Conservation (phyloP, 1,140 invertebrate species). For the Lepidostoma basale region DNA sequence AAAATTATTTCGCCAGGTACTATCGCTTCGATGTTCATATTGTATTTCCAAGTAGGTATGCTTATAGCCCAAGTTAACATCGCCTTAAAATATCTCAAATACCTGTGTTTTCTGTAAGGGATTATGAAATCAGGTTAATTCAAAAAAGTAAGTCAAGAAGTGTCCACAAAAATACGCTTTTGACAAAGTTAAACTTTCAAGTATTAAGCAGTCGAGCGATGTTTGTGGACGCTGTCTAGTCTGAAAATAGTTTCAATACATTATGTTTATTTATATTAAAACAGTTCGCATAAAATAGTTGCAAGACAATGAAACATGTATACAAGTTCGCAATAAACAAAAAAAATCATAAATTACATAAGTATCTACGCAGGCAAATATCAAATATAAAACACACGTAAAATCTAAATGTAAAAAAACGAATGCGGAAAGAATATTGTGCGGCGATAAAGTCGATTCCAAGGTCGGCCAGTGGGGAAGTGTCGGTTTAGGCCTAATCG, state of each 20-base stretch:
- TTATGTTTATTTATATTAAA: constrained; percentile 1
- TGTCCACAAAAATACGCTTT: constrained; percentile 8
- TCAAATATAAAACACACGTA: background rate
- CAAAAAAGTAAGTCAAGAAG: constrained; percentile 13
- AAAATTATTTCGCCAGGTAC: too few species aligned
- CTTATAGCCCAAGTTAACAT: too few species aligned
- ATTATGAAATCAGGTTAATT: background rate
- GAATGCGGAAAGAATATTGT: constrained; percentile 4
- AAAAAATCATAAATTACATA: constrained; percentile 4
- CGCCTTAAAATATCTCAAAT: too few species aligned
- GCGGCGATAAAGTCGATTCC: background rate
- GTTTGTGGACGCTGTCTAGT: constrained; percentile 10
- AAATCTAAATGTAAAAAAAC: background rate
- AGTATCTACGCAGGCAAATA: constrained; percentile 6
- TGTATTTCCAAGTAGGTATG: too few species aligned
- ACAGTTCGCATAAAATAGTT: background rate
- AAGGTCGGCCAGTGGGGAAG: constrained; percentile 9
- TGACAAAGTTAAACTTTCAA: background rate
- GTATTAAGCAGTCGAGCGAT: constrained; percentile 11
- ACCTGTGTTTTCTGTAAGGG: too few species aligned
- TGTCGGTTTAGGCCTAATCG: background rate
- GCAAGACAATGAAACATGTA: background rate
- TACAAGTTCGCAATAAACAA: constrained; percentile 4
- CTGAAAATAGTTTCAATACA: background rate
- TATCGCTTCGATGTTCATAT: too few species aligned